A percentile compares a stretch with the other conserved stretches of the same genome.
Conservation (phyloP, 2,888 invertebrate genomes). For the Microchrysa polita region DNA sequence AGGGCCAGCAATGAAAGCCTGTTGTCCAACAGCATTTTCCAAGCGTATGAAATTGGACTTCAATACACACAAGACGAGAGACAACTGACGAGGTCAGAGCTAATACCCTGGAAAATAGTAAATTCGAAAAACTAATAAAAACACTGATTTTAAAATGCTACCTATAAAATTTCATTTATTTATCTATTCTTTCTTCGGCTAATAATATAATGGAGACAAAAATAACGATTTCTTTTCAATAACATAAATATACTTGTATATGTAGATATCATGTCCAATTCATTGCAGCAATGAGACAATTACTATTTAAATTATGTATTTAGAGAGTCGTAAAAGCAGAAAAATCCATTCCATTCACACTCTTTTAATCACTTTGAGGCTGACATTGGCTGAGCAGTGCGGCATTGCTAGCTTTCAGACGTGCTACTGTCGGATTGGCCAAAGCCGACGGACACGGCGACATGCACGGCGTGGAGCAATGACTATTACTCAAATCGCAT, state of each 20-base stretch:
- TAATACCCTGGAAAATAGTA: no score
- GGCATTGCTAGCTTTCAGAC: conserved; percentile 71
- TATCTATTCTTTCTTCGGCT: conserved; percentile 3
- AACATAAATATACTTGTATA: conserved; percentile 21
- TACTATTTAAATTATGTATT: no score
- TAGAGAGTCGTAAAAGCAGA: conserved; percentile 42
- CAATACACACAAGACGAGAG: no score
- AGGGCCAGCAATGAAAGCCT: no score
- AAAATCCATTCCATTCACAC: no score
- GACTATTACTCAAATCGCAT: conserved; percentile 88
- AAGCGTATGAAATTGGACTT: no score
- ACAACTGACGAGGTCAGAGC: no score
- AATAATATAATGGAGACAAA: conserved; percentile 27
- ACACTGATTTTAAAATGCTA: neutral
- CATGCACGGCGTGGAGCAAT: conserved; percentile 77
- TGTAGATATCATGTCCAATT: neutral
- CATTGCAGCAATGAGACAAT: neutral
- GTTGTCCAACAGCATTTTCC: no score
- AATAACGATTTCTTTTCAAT: conserved; percentile 19
- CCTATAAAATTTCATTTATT: conserved; percentile 23
- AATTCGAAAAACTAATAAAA: no score
- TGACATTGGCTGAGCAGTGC: conserved; percentile 70
- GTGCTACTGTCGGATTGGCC: conserved; percentile 66
- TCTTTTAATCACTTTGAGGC: conserved; percentile 52
- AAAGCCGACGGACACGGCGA: conserved; percentile 72